Percentiles rank a stretch among this genome's conserved stretches.
Evolutionary conservation across 1,140 invertebrate genomes (phyloP).

Genomic region (Diachasmimorpha longicaudata): DNA sequence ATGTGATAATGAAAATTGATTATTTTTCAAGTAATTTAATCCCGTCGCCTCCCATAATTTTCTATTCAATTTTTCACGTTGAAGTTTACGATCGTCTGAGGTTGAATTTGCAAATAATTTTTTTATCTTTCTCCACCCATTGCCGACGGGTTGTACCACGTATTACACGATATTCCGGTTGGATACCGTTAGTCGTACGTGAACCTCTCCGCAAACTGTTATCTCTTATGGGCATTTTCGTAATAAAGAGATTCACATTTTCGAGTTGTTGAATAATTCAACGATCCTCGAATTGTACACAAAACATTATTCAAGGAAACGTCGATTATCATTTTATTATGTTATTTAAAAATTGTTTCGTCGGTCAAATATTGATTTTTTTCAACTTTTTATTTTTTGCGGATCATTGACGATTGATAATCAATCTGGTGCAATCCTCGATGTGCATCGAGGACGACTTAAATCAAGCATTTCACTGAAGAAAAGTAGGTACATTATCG

Average conservation of each 20-base stretch:
- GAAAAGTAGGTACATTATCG: too few species aligned
- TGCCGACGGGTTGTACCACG: slow-evolving; percentile 4
- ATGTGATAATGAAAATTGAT: too few species aligned
- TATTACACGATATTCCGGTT: slow-evolving; percentile 11
- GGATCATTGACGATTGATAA: background rate
- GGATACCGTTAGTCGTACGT: slow-evolving; percentile 16
- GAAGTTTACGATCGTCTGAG: background rate
- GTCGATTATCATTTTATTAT: too few species aligned
- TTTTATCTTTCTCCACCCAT: background rate
- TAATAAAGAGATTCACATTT: background rate
- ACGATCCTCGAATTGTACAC: background rate
- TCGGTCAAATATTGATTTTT: too few species aligned
- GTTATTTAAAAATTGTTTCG: too few species aligned
- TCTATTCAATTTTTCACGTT: background rate
- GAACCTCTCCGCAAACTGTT: background rate
- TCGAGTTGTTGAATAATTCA: background rate
- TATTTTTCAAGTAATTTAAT: too few species aligned
- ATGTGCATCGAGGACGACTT: too few species aligned
- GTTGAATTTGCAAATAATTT: background rate
- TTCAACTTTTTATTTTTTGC: background rate
- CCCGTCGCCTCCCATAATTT: background rate
- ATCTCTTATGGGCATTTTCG: slow-evolving; percentile 4
- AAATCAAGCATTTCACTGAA: too few species aligned
- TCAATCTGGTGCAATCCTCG: background rate
- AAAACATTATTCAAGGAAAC: too few species aligned